These are phyloP conservation scores for Phalera bucephala DNA, from an alignment of 2,888 invertebrate species.

Conservation along the genomic window DNA sequence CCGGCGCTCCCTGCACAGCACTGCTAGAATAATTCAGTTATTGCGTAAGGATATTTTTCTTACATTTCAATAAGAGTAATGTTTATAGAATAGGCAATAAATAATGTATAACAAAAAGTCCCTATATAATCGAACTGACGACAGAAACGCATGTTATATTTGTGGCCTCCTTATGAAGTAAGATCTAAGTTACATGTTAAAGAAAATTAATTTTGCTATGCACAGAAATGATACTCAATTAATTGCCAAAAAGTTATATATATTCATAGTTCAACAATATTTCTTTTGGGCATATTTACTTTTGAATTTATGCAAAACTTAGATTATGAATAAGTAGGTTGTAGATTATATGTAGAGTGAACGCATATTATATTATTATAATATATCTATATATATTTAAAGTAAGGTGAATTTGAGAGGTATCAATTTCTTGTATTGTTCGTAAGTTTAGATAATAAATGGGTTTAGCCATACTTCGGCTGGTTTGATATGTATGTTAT, in stretches of 20 bases:
- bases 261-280: slow-evolving; percentile 83
- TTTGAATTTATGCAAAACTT: slow-evolving; percentile 81
- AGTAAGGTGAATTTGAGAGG: slow-evolving; percentile 81
- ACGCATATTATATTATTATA: slow-evolving; percentile 75
- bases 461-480: slow-evolving; percentile 83
- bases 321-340: slow-evolving; percentile 82
- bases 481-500: slow-evolving; percentile 84
- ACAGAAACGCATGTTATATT: slow-evolving; percentile 83
- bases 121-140: slow-evolving; percentile 83
- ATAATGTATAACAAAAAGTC: slow-evolving; percentile 81
- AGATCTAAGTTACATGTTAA: slow-evolving; percentile 83
- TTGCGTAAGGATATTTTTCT: slow-evolving; percentile 80
- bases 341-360: slow-evolving; percentile 82
- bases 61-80: slow-evolving; percentile 79
- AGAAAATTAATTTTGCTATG: slow-evolving; percentile 83
- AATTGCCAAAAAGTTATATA: slow-evolving; percentile 84
- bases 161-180: slow-evolving; percentile 82
- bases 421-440: slow-evolving; percentile 83
- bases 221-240: slow-evolving; percentile 84
- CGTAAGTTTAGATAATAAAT: slow-evolving; percentile 83
- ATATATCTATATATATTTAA: slow-evolving; percentile 81
- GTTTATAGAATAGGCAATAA: slow-evolving; percentile 80
- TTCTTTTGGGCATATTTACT: slow-evolving; percentile 84
- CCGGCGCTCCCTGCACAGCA: slow-evolving; percentile 77
- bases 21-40: slow-evolving; percentile 81